Conservation (phyloP, 2,113 vertebrate species). For the Pseudopodoces humilis region DNA sequence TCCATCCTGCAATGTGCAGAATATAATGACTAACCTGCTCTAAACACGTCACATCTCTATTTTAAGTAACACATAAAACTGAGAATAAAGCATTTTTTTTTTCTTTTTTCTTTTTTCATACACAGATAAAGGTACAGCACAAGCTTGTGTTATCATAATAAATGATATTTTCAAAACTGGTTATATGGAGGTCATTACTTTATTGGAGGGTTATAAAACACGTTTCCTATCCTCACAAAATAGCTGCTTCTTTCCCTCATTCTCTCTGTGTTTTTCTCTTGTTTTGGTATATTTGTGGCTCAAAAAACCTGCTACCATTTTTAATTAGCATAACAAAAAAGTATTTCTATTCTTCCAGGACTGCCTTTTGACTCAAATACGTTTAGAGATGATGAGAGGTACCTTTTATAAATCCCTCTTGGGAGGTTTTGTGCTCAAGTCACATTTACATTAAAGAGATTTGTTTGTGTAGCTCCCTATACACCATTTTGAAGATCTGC, state of each 20-base stretch:
- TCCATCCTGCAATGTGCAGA: not conserved
- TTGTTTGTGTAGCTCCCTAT: conserved; percentile 24
- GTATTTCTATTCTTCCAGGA: not conserved
- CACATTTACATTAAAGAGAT: not conserved
- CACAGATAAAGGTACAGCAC: not conserved
- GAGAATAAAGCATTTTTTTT: not conserved
- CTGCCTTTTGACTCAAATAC: not conserved
- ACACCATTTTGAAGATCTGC: not conserved
- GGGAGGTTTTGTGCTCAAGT: conserved; percentile 21
- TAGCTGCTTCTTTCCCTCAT: not conserved
- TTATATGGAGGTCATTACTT: not conserved
- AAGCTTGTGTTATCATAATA: not conserved
- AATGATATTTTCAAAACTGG: not conserved
- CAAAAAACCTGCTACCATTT: not conserved
- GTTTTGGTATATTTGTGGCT: not conserved
- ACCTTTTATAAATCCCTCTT: not conserved
- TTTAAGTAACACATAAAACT: not conserved
- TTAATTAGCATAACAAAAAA: conserved; percentile 35
- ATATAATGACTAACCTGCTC: not conserved
- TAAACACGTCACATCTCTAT: not conserved
- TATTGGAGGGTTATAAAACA: not conserved
- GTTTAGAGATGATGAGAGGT: conserved; percentile 16
- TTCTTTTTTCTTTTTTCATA: not conserved
- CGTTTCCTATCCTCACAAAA: not conserved
- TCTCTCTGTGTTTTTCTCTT: not conserved